Evolutionary conservation across 2,888 invertebrate species (phyloP).

Genomic region (Falcaria lacertinaria): DNA sequence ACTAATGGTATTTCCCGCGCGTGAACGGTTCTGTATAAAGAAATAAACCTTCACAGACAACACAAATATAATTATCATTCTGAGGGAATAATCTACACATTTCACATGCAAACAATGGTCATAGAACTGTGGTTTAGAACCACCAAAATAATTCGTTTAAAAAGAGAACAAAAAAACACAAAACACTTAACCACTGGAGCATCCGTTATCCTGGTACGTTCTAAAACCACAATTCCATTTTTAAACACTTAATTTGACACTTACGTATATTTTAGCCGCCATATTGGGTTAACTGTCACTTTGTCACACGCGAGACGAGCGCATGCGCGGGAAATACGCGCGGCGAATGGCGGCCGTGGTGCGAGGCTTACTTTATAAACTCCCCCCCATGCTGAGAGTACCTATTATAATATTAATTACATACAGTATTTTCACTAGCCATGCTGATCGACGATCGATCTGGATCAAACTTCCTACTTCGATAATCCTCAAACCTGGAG

Average conservation of each 20-base stretch:
- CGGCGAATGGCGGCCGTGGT: conserved; percentile 64
- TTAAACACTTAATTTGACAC: conserved; percentile 58
- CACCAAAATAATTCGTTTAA: conserved; percentile 35
- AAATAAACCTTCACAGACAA: background rate
- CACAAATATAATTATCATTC: background rate
- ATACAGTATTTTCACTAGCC: conserved; percentile 64
- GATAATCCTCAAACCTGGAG: conserved; percentile 33
- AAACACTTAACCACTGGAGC: conserved; percentile 24
- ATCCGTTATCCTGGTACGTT: conserved; percentile 51
- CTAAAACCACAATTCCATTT: conserved; percentile 65
- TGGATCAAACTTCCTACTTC: conserved; percentile 62
- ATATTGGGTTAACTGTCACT: conserved; percentile 67
- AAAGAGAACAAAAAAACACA: conserved; percentile 13
- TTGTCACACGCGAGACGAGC: conserved; percentile 65
- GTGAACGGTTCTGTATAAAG: background rate
- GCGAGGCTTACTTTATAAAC: conserved; percentile 57
- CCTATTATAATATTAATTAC: conserved; percentile 73
- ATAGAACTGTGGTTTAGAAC: conserved; percentile 69
- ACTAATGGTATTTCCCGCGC: no score
- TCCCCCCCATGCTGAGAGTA: conserved; percentile 60
- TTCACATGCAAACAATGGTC: conserved; percentile 49
- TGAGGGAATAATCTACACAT: conserved; percentile 14
- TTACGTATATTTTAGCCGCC: conserved; percentile 77
- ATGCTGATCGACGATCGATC: conserved; percentile 45
- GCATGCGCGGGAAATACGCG: conserved; percentile 65